phyloP scores from a whole-genome alignment of 2,888 invertebrate genomes.

The Andrena minutula region DNA sequence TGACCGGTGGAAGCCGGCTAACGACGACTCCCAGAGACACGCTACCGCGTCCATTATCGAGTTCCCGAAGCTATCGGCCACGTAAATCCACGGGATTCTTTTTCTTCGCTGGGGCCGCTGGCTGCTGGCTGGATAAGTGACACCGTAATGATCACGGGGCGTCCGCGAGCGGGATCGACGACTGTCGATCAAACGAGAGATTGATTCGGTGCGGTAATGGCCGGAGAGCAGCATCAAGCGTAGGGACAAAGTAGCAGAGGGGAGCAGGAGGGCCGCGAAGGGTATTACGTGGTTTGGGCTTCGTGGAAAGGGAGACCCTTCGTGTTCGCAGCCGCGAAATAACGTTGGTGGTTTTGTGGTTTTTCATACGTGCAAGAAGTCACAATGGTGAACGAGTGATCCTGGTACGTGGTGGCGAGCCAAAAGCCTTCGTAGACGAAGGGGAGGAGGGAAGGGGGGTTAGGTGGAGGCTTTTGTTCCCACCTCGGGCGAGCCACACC shows the following conservation, averaged over 20 bases:
- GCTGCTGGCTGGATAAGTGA: conserved; percentile 18
- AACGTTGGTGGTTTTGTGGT: conserved; percentile 76
- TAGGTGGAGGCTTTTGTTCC: conserved; percentile 77
- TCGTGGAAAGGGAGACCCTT: conserved; percentile 66
- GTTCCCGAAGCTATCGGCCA: conserved; percentile 15
- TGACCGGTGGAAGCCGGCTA: not conserved
- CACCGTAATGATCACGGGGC: conserved; percentile 34
- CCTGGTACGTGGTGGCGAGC: conserved; percentile 59
- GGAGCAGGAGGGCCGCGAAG: conserved; percentile 37
- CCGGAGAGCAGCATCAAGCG: conserved; percentile 19
- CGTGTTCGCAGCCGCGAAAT: conserved; percentile 77
- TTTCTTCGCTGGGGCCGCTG: not conserved
- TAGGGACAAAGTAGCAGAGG: conserved; percentile 32
- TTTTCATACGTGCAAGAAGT: conserved; percentile 78
- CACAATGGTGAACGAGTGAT: conserved; percentile 73
- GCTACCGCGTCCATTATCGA: conserved; percentile 25
- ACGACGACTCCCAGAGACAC: not conserved
- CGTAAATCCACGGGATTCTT: not conserved
- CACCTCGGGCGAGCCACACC: conserved; percentile 58
- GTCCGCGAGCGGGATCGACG: conserved; percentile 18
- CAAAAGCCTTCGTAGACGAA: conserved; percentile 37
- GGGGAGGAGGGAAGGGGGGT: conserved; percentile 63
- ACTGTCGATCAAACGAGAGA: conserved; percentile 65
- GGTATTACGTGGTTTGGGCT: conserved; percentile 67
- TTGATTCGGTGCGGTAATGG: conserved; percentile 43